These are phyloP conservation scores for Andricus quercusramuli DNA, from an alignment of 2,888 invertebrate species.

Conservation along the genomic window DNA sequence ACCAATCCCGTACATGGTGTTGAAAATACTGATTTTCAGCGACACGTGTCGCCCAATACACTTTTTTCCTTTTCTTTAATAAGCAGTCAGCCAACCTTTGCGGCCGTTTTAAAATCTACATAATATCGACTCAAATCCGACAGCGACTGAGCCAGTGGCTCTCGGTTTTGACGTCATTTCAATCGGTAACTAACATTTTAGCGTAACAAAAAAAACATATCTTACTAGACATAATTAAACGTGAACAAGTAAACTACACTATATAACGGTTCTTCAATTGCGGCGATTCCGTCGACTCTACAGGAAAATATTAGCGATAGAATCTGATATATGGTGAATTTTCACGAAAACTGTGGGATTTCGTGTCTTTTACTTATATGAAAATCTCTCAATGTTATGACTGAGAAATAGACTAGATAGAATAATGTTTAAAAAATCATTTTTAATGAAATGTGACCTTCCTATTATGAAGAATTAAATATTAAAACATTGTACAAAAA, in stretches of 20 bases:
- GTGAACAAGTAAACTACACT: slow-evolving; percentile 24
- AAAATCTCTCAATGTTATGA: not conserved
- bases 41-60: slow-evolving; percentile 14
- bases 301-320: slow-evolving; percentile 13
- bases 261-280: not conserved
- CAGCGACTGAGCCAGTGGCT: not conserved
- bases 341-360: slow-evolving; percentile 1
- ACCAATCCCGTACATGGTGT: slow-evolving; percentile 13
- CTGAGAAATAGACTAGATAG: not conserved
- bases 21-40: slow-evolving; percentile 32
- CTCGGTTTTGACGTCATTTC: not conserved
- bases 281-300: not conserved
- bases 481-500: not conserved
- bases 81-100: slow-evolving; percentile 28
- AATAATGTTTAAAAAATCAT: not conserved
- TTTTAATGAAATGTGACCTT: not conserved
- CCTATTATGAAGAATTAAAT: no score
- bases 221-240: slow-evolving; percentile 10
- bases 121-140: not conserved
- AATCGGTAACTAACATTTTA: slow-evolving; percentile 20
- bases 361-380: not conserved
- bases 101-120: not conserved
- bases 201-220: not conserved
- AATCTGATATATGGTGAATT: not conserved
- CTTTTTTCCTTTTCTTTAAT: slow-evolving; percentile 2